Conservation (phyloP, 2,113 vertebrate genomes). For the Ceratotherium simum region DNA sequence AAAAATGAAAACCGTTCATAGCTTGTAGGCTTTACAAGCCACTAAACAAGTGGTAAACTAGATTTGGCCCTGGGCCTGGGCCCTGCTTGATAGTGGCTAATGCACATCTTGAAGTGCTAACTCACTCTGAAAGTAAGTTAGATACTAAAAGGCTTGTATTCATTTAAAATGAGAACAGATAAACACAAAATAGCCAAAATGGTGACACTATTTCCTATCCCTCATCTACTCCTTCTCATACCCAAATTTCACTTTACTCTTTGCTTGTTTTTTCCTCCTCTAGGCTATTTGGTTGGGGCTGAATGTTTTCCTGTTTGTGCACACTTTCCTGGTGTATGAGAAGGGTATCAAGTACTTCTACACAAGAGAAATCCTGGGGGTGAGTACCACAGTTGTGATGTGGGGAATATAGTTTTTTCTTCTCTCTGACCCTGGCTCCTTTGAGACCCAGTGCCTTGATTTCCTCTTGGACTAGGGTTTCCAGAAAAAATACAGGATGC, state of each 20-base stretch:
- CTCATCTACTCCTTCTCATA: not conserved
- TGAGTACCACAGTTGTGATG: constrained; percentile 83
- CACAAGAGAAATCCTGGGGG: constrained; percentile 93
- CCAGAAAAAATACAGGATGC: constrained; percentile 12
- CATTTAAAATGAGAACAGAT: constrained; percentile 28
- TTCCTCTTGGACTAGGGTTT: not conserved
- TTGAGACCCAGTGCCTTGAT: constrained; percentile 14
- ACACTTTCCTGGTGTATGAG: constrained; percentile 91
- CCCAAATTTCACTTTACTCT: not conserved
- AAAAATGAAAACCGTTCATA: not conserved
- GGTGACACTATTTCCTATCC: not conserved
- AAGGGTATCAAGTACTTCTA: constrained; percentile 87
- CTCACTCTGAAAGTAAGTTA: not conserved
- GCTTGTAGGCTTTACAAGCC: not conserved
- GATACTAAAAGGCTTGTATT: not conserved
- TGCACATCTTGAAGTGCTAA: not conserved
- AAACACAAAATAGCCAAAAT: constrained; percentile 7
- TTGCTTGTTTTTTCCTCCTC: not conserved
- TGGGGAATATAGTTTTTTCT: not conserved
- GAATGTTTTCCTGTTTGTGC: constrained; percentile 93
- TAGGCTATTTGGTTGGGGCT: constrained; percentile 93
- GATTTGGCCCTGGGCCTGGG: not conserved
- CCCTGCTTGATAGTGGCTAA: not conserved
- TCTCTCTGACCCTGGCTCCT: not conserved
- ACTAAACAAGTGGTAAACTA: not conserved